Base-by-base conservation (phyloP, 2,797 vertebrate genomes). In the Poeciliopsis infans region DNA sequence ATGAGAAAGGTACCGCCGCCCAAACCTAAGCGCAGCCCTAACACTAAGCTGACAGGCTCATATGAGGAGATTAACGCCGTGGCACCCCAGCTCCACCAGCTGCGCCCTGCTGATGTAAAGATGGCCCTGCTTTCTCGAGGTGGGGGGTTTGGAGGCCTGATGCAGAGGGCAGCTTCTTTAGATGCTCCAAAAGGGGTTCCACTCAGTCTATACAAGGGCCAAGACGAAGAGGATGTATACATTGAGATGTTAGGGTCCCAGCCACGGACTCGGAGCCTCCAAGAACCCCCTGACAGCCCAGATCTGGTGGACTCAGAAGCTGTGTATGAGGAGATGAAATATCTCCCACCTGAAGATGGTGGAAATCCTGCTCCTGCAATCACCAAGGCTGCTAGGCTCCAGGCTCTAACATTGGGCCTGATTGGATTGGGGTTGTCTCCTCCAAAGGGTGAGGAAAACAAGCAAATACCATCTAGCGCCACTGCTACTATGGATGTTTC, bases 261-360 rank as follows among this genome's bases (percentile, higher is more conserved):
- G 55, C 83, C 80, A 1, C 93, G 93, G 55, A 93, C 95, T 78
- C 92, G 89, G 10, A 93, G 88, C 84, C 94, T 95, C 79, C 92
- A 95, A 31, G 96, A 96, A 45, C 93, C 87, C 0, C 92, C 87
- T 0, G 94, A 95, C 66, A 96, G 97, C 90, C 97, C 96, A 0
- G 97, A 98, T 51, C 96, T 95, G 86, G 95, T 84, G 0, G 94
- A 95, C 59, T 93, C 94, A 0, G 98, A 99, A 84, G 97, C 97
- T 0, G 98, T 99, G 31, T 99, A 99, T n/a, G 98, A 99, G 91
- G 98, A 99, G 88, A 99, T 99, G 98, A 99, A 98, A 69, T 99
- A 97, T 92, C 96, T 96, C 77, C 91, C 93, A 66, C 88, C 94
- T 2, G 97, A 97, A 86, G 97, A 97, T 72, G 93, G 90, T 55